Conservation (phyloP, 2,797 vertebrate genomes). For the Amazona finschi region DNA sequence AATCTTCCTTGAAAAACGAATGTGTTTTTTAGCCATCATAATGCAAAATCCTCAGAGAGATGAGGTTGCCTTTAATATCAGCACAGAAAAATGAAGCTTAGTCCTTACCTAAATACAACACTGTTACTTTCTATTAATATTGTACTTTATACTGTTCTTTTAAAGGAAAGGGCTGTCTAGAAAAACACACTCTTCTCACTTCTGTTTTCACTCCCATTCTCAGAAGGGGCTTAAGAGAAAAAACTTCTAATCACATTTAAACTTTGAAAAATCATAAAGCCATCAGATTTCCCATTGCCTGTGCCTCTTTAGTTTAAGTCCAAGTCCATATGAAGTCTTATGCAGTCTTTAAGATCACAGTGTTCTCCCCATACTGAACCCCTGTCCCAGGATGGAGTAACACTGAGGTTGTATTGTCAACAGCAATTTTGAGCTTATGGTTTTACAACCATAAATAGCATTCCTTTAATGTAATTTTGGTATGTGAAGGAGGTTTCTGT, state of each 20-base stretch:
- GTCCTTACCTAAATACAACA: neutral
- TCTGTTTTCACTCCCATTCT: neutral
- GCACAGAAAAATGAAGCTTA: neutral
- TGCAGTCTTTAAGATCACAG: neutral
- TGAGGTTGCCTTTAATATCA: neutral
- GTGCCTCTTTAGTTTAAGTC: neutral
- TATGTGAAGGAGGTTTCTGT: constrained; percentile 2
- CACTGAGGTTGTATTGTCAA: neutral
- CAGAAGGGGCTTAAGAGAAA: neutral
- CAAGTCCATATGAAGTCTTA: neutral
- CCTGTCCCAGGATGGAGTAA: neutral
- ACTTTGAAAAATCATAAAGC: neutral
- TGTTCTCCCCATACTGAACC: neutral
- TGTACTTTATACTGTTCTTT: neutral
- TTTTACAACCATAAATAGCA: constrained; percentile 36
- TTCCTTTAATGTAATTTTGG: constrained; percentile 2
- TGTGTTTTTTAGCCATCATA: neutral
- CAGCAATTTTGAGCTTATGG: constrained; percentile 26
- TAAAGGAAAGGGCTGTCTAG: neutral
- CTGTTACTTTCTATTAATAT: neutral
- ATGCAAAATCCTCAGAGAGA: neutral
- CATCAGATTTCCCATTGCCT: neutral
- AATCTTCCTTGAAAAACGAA: neutral
- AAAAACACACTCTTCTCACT: neutral
- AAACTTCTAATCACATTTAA: neutral